Conservation (phyloP, 2,797 vertebrate genomes). For the Decapterus maruadsi region DNA sequence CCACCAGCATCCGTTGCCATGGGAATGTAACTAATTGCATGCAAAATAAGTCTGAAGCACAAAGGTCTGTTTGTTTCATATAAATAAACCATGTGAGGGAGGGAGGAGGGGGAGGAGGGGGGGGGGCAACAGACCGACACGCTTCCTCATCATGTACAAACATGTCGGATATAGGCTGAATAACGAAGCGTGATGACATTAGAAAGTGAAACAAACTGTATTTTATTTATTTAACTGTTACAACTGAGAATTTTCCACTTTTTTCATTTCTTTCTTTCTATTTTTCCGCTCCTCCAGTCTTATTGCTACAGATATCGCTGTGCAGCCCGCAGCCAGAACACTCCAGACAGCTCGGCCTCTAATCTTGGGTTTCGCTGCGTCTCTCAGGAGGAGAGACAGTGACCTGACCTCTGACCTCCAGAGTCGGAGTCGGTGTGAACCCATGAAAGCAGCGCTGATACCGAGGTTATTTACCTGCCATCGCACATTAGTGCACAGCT, state of each 20-base stretch:
- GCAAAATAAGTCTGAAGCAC: constrained; percentile 28
- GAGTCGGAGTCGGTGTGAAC: not conserved
- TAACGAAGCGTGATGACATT: not conserved
- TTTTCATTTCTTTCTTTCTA: not conserved
- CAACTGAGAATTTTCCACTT: not conserved
- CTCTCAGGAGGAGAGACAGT: constrained; percentile 65
- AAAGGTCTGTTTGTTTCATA: constrained; percentile 56
- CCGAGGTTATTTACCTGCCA: not conserved
- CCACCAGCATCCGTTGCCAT: constrained; percentile 39
- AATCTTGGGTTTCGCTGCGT: constrained; percentile 98
- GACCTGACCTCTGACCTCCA: constrained; percentile 36
- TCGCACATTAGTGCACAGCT: not conserved
- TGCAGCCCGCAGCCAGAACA: constrained; percentile 97
- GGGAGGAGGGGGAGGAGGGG: too few relatives aligned
- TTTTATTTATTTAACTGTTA: not conserved
- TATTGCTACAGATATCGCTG: constrained; percentile 98
- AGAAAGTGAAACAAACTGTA: constrained; percentile 1
- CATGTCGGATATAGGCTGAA: not conserved
- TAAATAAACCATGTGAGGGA: constrained; percentile 29
- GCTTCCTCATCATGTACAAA: constrained; percentile 18
- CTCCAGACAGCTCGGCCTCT: constrained; percentile 94
- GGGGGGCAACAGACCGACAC: constrained; percentile 13
- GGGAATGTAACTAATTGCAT: constrained; percentile 56
- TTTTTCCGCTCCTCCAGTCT: constrained; percentile 84
- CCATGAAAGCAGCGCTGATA: not conserved